Percentiles rank a stretch among this genome's conserved stretches.
These are phyloP conservation scores for Rhamphomyia laevipes DNA, from an alignment of 2,888 invertebrate species.

Conservation along the genomic window DNA sequence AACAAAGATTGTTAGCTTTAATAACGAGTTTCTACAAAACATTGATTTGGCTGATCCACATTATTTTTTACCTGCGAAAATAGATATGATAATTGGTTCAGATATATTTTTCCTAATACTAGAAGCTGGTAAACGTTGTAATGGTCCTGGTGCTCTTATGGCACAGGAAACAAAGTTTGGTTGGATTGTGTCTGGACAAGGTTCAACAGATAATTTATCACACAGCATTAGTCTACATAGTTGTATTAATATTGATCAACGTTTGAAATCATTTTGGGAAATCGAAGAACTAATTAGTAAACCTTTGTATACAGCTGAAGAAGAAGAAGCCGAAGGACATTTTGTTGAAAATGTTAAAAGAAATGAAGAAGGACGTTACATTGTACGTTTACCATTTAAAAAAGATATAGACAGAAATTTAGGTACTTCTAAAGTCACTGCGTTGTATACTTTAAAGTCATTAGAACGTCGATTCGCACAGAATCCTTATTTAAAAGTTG, in stretches of 20 bases:
- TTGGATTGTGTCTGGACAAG: neutral
- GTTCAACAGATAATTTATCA: neutral
- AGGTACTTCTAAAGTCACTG: too few species aligned
- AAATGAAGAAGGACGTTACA: too few species aligned
- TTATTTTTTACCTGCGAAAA: neutral
- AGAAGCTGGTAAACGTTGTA: neutral
- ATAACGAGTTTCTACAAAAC: neutral
- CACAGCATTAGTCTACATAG: neutral
- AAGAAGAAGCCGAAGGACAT: neutral
- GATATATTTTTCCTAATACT: neutral
- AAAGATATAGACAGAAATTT: too few species aligned
- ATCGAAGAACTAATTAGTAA: neutral
- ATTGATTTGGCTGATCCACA: neutral
- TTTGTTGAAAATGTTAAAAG: neutral
- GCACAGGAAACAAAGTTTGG: neutral
- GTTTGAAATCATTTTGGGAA: neutral
- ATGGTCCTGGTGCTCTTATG: neutral
- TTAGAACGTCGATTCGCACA: too few species aligned
- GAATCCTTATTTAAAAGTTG: too few species aligned
- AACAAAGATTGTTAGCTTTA: neutral
- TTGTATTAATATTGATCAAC: neutral
- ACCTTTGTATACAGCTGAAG: neutral
- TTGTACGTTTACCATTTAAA: too few species aligned
- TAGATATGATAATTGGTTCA: neutral
- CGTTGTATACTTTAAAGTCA: too few species aligned